Conservation (phyloP, 2,113 vertebrate genomes). For the Aegypius monachus region DNA sequence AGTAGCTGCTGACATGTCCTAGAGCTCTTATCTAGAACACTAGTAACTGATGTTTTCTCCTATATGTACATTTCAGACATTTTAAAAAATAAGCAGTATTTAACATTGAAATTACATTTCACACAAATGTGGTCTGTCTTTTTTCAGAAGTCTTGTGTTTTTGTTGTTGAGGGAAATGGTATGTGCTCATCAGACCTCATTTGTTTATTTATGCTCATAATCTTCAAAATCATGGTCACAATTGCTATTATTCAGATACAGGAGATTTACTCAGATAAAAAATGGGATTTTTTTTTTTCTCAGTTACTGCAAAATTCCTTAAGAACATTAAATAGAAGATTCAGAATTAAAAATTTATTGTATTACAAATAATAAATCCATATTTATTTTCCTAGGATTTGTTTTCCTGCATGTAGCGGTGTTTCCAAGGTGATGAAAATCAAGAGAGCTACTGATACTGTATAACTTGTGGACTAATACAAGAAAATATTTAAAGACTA, state of each 20-base stretch:
- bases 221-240: neutral
- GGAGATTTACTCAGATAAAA: neutral
- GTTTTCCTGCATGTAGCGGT: conserved; percentile 5
- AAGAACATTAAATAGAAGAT: neutral
- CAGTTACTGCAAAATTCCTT: neutral
- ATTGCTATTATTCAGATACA: neutral
- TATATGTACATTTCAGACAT: neutral
- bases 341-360: neutral
- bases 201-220: neutral
- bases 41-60: neutral
- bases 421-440: conserved; percentile 69
- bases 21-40: neutral
- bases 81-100: neutral
- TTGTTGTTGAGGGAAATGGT: neutral
- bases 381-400: conserved; percentile 3
- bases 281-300: neutral
- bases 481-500: neutral
- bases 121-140: neutral
- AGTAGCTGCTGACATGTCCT: neutral
- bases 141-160: neutral
- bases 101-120: neutral
- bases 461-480: neutral
- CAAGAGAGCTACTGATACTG: neutral
- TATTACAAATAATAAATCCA: neutral
- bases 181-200: neutral